phyloP scores from a whole-genome alignment of 2,797 vertebrate species.

The Pangasius mekongensis region DNA sequence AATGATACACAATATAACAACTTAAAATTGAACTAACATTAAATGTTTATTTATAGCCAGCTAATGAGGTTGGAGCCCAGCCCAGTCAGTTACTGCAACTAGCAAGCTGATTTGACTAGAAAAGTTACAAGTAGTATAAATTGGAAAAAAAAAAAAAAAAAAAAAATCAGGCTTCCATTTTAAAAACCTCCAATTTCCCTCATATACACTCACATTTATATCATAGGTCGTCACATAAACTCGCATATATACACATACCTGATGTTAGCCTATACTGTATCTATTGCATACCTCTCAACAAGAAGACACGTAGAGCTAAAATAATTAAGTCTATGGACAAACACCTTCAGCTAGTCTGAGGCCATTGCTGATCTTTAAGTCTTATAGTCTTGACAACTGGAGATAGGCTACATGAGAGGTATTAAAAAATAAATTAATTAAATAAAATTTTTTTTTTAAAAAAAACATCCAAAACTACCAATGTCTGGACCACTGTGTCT shows the following conservation, averaged over 20 bases:
- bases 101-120: neutral
- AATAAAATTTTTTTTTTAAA: neutral
- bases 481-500: neutral
- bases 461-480: neutral
- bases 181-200: neutral
- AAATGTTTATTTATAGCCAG: neutral
- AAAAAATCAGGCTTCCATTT: neutral
- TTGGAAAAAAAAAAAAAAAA: neutral
- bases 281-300: neutral
- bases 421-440: no score
- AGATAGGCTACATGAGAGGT: neutral
- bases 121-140: neutral
- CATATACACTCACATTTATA: neutral
- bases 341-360: neutral
- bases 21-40: neutral
- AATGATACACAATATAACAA: neutral
- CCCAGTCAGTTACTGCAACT: neutral
- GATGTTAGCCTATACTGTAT: neutral
- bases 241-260: neutral
- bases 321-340: neutral
- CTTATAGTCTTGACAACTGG: neutral
- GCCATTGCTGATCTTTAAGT: neutral
- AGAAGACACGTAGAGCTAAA: neutral
- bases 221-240: neutral
- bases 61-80: neutral